Percentiles rank a stretch among this genome's conserved stretches.
Evolutionary conservation across 2,888 invertebrate species (phyloP).

Genomic region (Lissocephala sabroskyi): DNA sequence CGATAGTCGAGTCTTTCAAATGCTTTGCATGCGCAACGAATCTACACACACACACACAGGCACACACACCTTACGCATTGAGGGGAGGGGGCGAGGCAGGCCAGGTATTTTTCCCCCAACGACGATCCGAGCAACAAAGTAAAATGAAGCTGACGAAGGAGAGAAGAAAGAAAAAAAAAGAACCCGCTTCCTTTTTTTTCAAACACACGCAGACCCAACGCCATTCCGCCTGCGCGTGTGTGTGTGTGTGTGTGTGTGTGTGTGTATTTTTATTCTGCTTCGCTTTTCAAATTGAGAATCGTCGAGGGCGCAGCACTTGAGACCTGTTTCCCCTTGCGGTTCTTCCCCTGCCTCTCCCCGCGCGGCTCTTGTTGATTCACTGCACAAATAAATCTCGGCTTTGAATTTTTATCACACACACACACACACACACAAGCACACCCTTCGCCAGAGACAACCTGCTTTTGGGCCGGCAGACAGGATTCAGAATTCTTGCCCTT

Average conservation of each 20-base stretch:
- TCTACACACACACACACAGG: constrained; percentile 3
- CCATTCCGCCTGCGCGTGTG: constrained; percentile 5
- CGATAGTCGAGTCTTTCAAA: neutral
- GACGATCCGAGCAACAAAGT: constrained; percentile 5
- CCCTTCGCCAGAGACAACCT: too few species aligned
- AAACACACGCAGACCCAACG: constrained; percentile 28
- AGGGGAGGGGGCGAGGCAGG: constrained; percentile 2
- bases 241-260: constrained; percentile 49
- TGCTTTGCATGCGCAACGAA: constrained; percentile 1
- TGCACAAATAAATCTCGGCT: constrained; percentile 62
- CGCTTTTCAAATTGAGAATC: constrained; percentile 1
- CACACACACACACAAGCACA: constrained; percentile 1
- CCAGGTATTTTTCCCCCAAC: constrained; percentile 15
- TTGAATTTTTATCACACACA: constrained; percentile 36
- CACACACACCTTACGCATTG: constrained; percentile 27
- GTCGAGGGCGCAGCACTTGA: constrained; percentile 42
- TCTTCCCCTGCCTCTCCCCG: constrained; percentile 8
- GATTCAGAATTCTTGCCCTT: constrained; percentile 21
- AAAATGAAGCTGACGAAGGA: too few species aligned
- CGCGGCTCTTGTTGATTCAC: constrained; percentile 44
- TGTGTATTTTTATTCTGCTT: constrained; percentile 6
- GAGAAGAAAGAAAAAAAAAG: constrained; percentile 3
- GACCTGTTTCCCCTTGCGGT: constrained; percentile 44
- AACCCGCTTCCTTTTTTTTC: constrained; percentile 32
- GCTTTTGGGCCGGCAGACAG: constrained; percentile 6